Evolutionary conservation across 37 sponge, comb jelly and placozoan species (phyloP).

Genomic region (Eunapius fragilis): DNA sequence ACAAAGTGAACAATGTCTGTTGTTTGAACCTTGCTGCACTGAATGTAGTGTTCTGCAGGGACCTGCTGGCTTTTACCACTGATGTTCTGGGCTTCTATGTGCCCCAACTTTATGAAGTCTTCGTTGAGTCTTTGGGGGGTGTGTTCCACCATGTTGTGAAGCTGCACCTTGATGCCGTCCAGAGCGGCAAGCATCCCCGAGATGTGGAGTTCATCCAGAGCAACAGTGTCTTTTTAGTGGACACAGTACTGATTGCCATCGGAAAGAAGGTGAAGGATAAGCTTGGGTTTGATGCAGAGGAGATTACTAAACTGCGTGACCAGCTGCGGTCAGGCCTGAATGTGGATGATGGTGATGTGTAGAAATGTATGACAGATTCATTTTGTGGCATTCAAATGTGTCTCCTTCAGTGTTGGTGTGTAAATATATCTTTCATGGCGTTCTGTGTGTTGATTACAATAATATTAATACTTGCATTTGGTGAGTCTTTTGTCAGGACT

Average conservation of each 20-base stretch:
- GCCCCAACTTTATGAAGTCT: conserved; percentile 60
- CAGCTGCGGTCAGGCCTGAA: conserved; percentile 1
- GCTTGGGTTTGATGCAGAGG: conserved; percentile 53
- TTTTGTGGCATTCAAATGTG: not conserved
- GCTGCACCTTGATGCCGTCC: conserved; percentile 54
- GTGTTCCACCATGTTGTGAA: conserved; percentile 55
- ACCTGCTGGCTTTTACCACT: conserved; percentile 36
- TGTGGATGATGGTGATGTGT: not conserved
- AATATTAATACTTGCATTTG: no score
- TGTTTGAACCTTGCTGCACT: conserved; percentile 74
- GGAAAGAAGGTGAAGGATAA: conserved; percentile 45
- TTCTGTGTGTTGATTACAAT: no score
- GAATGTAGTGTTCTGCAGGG: conserved; percentile 68
- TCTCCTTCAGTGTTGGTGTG: not conserved
- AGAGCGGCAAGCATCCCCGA: conserved; percentile 36
- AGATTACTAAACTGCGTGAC: conserved; percentile 58
- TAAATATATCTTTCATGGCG: not conserved
- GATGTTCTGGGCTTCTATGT: conserved; percentile 59
- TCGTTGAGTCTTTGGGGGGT: conserved; percentile 67
- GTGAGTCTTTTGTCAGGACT: no score
- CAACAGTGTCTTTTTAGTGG: conserved; percentile 66
- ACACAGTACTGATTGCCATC: conserved; percentile 66
- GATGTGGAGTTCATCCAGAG: conserved; percentile 49
- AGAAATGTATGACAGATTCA: not conserved
- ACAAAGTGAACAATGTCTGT: conserved; percentile 55